Evolutionary conservation across 2,113 vertebrate genomes (phyloP), one percentile per base, ranked within the genome.

Genomic region (Cryptotis parvus): DNA sequence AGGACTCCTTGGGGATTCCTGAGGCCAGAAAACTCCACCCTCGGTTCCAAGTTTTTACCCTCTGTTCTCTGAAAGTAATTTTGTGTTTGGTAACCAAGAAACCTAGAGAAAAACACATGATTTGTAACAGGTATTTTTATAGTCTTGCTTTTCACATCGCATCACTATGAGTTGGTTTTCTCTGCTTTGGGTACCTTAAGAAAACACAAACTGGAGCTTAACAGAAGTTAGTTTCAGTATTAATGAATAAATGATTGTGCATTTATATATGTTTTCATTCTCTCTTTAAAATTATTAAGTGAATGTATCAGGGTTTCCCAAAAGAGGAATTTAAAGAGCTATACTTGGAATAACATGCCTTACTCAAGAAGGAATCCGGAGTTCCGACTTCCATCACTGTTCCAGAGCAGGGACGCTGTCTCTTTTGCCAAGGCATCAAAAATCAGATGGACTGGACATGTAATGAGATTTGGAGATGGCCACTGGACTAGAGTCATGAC

Each of bases 101-200:
- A 58, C 82, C 65, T 31, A 87, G 73, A 91, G 68, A 16, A 80
- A 84, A 55, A 73, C 16, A 61, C 9, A 80, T 83, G 61, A 69
- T 66, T 66, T 74, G n/a, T 58, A 66, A 65, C 5, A 58, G 31
- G 49, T 35, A 55, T 45, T 75, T 61, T 43, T 58, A 26, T 76
- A 72, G 84, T 39, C 70, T 90, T 84, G 35, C 9, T 91, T 78
- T 87, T 74, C 29, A 90, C 52, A 91, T 79, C 39, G 91, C 37
- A 37, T 35, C 49, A 81, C 22, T 81, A 90, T 72, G 12, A 86
- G 29, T 41, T 86, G 22, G 61, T 9, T 39, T 81, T 90, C 58
- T 92, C 68, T 85, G 37, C 8, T 26, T 83, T 90, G 29, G 33
- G 29, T 82, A 61, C 61, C 33, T 58, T 33, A 88, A 52, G 49